Conservation (phyloP, 2,888 invertebrate species). For the Pseudanteris insignis region DNA sequence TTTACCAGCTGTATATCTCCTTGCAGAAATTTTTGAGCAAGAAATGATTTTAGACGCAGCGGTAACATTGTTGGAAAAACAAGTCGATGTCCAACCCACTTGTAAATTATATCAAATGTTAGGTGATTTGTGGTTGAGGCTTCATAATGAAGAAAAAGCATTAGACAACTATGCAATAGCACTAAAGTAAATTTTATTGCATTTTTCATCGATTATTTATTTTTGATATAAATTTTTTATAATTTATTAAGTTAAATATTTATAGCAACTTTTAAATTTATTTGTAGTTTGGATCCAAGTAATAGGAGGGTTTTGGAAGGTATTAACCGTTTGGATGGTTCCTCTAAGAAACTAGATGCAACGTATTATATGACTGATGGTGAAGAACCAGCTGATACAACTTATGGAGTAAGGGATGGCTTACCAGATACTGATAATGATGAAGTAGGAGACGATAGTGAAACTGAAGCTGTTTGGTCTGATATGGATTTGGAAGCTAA, state of each 20-base stretch:
- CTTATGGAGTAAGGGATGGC: conserved; percentile 68
- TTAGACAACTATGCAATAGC: conserved; percentile 75
- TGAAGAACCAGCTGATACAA: conserved; percentile 67
- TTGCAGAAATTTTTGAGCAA: conserved; percentile 77
- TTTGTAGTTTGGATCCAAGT: conserved; percentile 71
- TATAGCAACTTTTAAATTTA: neutral
- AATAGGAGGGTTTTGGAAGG: conserved; percentile 74
- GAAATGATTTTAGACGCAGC: conserved; percentile 75
- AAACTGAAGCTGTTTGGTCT: conserved; percentile 72
- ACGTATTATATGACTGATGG: conserved; percentile 69
- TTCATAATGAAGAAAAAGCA: conserved; percentile 75
- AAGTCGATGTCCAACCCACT: conserved; percentile 72
- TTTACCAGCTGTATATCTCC: conserved; percentile 76
- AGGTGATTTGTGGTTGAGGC: conserved; percentile 72
- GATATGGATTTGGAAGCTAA: conserved; percentile 71
- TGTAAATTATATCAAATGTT: conserved; percentile 74
- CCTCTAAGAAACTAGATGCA: conserved; percentile 68
- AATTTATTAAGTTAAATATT: neutral
- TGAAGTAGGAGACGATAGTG: conserved; percentile 68
- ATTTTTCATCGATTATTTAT: neutral
- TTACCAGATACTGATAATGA: conserved; percentile 66
- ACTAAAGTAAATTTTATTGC: conserved; percentile 69
- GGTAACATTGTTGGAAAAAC: conserved; percentile 74
- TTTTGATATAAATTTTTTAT: neutral
- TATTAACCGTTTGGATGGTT: conserved; percentile 71